Evolutionary conservation across 1,140 invertebrate species (phyloP), one percentile per base, ranked within the genome.

Genomic region (Drosophila watanabei): DNA sequence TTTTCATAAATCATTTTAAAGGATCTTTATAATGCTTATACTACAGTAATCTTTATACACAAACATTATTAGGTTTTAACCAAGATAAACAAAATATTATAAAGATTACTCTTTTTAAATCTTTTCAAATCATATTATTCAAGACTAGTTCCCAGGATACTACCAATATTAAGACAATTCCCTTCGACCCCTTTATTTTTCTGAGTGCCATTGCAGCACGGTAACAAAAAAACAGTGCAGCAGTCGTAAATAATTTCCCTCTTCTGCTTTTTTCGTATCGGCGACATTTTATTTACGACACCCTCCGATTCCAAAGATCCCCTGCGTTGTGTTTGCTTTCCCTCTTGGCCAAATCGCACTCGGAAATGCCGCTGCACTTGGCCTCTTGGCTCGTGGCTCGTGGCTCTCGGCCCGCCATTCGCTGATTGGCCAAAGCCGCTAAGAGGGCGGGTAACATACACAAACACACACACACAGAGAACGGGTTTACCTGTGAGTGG

Each of bases 221-320:
- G n/a, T 33, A 35, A 46, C n/a, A 58, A 41, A 41, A 52, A 56
- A 56, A 56, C 52, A 56, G 33, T 57, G 30, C 41, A 43, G 37
- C 20, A 83, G 82, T 75, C 77, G 80, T 73, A 75, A 78, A 83
- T 54, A 79, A 79, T 88, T 89, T 88, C 63, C 78, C 78, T 89
- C 52, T 71, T 73, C 10, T 59, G 58, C 24, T 24, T 52, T 69
- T 54, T 32, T 49, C 56, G 39, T 61, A 33, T 63, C 48, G 62
- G 51, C 62, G 61, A 59, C 76, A 65, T 82, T 85, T 87, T 87
- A 82, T 86, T 88, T 84, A 69, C 83, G 83, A 87, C 80, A 84
- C 64, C 70, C 76, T 61, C 75, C 64, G 41, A 39, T 57, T 57
- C 54, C 20, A 3, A 10, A 49, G 69, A 66, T 66, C 30, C 46